phyloP scores from a whole-genome alignment of 2,113 vertebrate species.

The Platycercus adscitus region DNA sequence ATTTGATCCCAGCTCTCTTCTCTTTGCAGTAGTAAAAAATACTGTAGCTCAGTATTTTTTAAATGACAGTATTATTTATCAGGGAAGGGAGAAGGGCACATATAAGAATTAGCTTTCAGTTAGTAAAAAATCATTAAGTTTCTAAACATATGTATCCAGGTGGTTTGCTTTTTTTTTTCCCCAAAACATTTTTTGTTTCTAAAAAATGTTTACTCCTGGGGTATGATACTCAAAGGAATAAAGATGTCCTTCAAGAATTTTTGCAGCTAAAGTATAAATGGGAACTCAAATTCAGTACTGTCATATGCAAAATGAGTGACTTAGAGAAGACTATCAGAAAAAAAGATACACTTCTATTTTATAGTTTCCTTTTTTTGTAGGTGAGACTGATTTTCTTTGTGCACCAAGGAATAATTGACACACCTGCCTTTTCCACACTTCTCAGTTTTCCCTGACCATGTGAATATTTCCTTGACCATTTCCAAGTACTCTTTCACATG shows the following conservation, averaged over 20 bases:
- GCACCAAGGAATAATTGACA: not conserved
- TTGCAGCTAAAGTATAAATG: not conserved
- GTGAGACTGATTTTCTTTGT: not conserved
- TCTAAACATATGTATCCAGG: not conserved
- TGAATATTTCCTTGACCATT: not conserved
- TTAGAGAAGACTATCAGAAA: not conserved
- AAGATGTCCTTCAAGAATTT: not conserved
- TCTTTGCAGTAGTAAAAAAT: not conserved
- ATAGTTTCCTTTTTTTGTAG: not conserved
- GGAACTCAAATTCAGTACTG: not conserved
- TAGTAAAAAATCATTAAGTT: fast-evolving
- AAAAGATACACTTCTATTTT: fast-evolving
- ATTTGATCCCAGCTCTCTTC: not conserved
- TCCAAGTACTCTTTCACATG: not conserved
- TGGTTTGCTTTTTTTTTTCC: not conserved
- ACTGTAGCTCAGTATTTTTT: not conserved
- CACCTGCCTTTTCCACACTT: not conserved
- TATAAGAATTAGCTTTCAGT: not conserved
- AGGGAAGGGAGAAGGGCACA: not conserved
- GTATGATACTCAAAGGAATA: not conserved
- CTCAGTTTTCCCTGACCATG: not conserved
- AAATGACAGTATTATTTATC: not conserved
- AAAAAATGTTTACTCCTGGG: not conserved
- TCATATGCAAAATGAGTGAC: not conserved
- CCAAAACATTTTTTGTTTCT: not conserved